A percentile compares a stretch with the other conserved stretches of the same genome.
phyloP scores from a whole-genome alignment of 2,888 invertebrate species.

The Cactoblastis cactorum region DNA sequence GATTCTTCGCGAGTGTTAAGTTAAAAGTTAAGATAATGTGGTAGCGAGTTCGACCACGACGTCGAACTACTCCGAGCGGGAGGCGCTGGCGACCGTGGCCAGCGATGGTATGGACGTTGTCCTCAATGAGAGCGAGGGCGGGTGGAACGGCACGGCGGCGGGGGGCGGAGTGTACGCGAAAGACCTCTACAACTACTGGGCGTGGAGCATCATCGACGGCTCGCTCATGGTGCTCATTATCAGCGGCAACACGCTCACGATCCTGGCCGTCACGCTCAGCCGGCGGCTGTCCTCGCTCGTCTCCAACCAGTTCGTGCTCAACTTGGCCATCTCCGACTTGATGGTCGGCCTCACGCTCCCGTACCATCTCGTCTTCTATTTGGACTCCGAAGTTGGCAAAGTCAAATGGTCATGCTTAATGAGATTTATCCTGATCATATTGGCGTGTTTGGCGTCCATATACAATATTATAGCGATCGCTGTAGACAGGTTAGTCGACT shows the following conservation, averaged over 20 bases:
- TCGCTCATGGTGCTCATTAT: conserved; percentile 83
- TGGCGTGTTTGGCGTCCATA: conserved; percentile 89
- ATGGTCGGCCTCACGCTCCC: conserved; percentile 88
- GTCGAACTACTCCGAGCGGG: conserved; percentile 65
- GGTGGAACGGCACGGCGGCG: conserved; percentile 56
- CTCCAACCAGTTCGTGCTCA: conserved; percentile 88
- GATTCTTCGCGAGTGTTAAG: conserved; percentile 43
- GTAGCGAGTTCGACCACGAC: conserved; percentile 63
- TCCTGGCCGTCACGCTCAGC: conserved; percentile 85
- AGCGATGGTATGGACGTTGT: conserved; percentile 76
- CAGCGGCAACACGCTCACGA: conserved; percentile 86
- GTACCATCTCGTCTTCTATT: conserved; percentile 88
- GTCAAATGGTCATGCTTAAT: conserved; percentile 83
- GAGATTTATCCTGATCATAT: conserved; percentile 85
- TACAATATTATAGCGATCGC: conserved; percentile 89
- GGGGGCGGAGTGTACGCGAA: conserved; percentile 34
- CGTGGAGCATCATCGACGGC: conserved; percentile 84
- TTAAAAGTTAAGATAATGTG: conserved; percentile 56
- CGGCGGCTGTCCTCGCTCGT: conserved; percentile 83
- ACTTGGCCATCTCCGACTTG: conserved; percentile 88
- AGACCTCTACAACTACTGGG: conserved; percentile 72
- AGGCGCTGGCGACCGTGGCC: conserved; percentile 69
- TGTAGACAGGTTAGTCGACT: conserved; percentile 79
- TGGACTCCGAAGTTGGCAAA: conserved; percentile 79
- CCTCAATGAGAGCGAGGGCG: conserved; percentile 59